Evolutionary conservation across 2,797 vertebrate genomes (phyloP), one percentile per base, ranked within the genome.

Genomic region (Lithobates sylvaticus): DNA sequence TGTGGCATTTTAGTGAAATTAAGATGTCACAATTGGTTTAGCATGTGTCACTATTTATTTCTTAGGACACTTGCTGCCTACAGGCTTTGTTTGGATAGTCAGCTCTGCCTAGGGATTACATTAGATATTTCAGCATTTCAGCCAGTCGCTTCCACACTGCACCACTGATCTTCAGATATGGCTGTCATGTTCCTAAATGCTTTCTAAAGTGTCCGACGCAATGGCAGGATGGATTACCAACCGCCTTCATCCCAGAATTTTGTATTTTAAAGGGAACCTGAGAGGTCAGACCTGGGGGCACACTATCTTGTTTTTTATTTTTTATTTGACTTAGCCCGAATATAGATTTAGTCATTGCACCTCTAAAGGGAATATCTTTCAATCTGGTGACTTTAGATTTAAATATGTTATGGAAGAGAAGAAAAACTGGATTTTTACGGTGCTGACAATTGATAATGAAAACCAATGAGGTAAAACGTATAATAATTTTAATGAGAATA

Each of bases 21-120:
- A 50, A 77, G 64, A 73, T 85, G 84, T 85, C 84, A 79, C 76
- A 79, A 47, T 47, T 69, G 27, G 34, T 67, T 74, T 74, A 73
- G 18, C n/a, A 21, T 42, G 26, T 78, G 64, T 84, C 76, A 78
- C 34, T 16, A 32, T 75, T 27, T 50, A 21, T 58, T 47, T 10
- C 72, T 34, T 39, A 13, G 34, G 42, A 44, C 34, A 64, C 23
- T 81, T 47, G 86, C 42, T 87, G 54, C 83, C 83, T 73, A 39
- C 64, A 50, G 73, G 36, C 6, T n/a, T 32, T 39, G 29, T 34
- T 47, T 54, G n/a, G 29, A 73, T 72, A 78, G 78, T 50, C 71
- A 36, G 5, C 16, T 16, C 65, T 78, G 74, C 23, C 44, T 5
- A 69, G 65, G 61, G 44, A 39, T 58, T 47, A 42, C 47, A 78